Conservation (phyloP, 2,113 vertebrate species). For the Pteropus alecto region DNA sequence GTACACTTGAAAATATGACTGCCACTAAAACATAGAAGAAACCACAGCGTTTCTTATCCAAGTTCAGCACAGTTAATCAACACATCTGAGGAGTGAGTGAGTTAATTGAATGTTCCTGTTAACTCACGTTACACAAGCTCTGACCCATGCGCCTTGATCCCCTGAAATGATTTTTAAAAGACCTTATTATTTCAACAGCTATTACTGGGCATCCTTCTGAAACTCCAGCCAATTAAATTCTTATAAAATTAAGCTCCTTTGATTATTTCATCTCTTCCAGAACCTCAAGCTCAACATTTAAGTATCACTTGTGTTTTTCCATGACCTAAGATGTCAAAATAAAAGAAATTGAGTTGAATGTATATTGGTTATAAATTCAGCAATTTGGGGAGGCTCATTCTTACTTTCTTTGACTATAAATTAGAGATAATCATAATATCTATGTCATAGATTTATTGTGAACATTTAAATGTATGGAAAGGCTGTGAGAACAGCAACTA, state of each 20-base stretch:
- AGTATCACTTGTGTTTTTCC: background rate
- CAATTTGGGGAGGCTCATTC: background rate
- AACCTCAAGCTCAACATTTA: background rate
- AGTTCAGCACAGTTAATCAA: background rate
- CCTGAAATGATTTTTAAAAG: background rate
- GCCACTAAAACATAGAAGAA: background rate
- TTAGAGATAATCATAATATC: background rate
- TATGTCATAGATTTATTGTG: background rate
- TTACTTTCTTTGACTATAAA: background rate
- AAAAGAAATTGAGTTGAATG: background rate
- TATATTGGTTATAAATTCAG: background rate
- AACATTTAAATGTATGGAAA: background rate
- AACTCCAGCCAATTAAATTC: background rate
- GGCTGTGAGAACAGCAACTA: background rate
- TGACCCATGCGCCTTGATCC: background rate
- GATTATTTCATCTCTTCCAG: background rate
- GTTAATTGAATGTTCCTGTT: background rate
- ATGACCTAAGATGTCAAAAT: background rate
- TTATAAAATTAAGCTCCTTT: background rate
- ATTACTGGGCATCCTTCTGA: background rate
- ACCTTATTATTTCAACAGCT: background rate
- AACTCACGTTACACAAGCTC: background rate
- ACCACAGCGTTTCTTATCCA: background rate
- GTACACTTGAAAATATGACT: background rate
- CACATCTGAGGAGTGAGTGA: background rate